phyloP scores from a whole-genome alignment of 2,888 invertebrate genomes.

The Eubasilissa splendida region DNA sequence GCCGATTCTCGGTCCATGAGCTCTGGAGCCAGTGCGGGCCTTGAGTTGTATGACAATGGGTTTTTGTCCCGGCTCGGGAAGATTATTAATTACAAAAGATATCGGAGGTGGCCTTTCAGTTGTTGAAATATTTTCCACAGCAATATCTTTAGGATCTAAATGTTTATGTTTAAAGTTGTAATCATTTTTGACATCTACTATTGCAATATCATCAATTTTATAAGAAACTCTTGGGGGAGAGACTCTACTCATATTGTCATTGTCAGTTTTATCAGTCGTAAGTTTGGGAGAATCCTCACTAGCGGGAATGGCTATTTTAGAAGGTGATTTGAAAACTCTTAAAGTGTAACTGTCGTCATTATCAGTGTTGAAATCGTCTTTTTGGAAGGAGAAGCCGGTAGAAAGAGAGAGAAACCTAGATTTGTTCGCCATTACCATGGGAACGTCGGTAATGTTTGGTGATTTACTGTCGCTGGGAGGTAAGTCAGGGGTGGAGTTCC shows the following conservation, averaged over 20 bases:
- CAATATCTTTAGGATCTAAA: not conserved
- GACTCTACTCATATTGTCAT: constrained; percentile 17
- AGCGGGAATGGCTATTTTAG: constrained; percentile 31
- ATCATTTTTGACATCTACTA: constrained; percentile 38
- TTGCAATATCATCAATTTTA: constrained; percentile 52
- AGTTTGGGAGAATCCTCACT: constrained; percentile 2
- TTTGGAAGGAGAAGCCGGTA: constrained; percentile 69
- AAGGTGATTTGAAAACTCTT: constrained; percentile 53
- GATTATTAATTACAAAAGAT: constrained; percentile 55
- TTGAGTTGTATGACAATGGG: constrained; percentile 56
- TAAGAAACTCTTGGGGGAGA: constrained; percentile 43
- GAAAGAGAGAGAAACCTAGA: constrained; percentile 65
- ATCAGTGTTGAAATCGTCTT: constrained; percentile 45
- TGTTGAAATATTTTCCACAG: constrained; percentile 23
- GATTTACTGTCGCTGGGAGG: not conserved
- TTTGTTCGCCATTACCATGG: constrained; percentile 47
- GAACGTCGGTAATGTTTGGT: not conserved
- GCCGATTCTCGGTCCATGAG: constrained; percentile 55
- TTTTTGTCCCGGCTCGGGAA: constrained; percentile 57
- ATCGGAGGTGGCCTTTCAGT: constrained; percentile 51
- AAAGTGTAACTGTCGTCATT: constrained; percentile 48
- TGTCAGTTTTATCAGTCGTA: constrained; percentile 17
- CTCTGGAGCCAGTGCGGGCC: constrained; percentile 53
- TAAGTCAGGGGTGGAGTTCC: constrained; percentile 4
- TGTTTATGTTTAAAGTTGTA: constrained; percentile 16